These are phyloP conservation scores for Tupiocoris notatus DNA, from an alignment of 2,888 invertebrate species.

Conservation along the genomic window DNA sequence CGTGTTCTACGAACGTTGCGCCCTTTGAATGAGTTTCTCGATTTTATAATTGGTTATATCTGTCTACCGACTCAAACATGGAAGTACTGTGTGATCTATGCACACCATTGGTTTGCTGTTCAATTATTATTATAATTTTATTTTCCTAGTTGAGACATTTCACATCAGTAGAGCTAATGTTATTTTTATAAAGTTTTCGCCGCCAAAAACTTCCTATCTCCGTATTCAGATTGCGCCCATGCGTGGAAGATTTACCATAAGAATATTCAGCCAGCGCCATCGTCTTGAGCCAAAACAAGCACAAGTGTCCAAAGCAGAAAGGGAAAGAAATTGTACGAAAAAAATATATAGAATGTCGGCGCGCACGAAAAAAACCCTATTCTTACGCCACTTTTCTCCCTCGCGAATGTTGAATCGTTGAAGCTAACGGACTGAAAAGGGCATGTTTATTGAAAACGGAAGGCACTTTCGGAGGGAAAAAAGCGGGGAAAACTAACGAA, in stretches of 20 bases:
- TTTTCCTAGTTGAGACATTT: no score
- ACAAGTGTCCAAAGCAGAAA: conserved; percentile 4
- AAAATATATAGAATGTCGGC: neutral
- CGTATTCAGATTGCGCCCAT: neutral
- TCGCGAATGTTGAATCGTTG: conserved; percentile 13
- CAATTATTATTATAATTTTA: no score
- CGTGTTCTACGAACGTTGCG: no score
- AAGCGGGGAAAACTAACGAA: neutral
- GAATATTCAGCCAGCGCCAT: conserved; percentile 28
- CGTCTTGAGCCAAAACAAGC: conserved; percentile 22
- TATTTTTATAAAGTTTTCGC: no score
- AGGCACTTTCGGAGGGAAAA: neutral
- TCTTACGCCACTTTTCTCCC: neutral
- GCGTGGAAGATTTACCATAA: conserved; percentile 11
- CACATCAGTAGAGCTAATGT: no score
- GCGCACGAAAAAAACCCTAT: conserved; percentile 1
- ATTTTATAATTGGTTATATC: no score
- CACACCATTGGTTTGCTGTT: no score
- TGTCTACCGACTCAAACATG: no score
- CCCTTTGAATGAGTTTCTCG: no score
- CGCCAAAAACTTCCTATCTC: no score
- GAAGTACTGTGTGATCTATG: no score
- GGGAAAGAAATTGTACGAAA: neutral
- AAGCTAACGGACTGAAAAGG: conserved; percentile 33
- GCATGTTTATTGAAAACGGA: conserved; percentile 31